Evolutionary conservation across 2,113 vertebrate species (phyloP), one percentile per base, ranked within the genome.

Genomic region (Phainopepla nitens): DNA sequence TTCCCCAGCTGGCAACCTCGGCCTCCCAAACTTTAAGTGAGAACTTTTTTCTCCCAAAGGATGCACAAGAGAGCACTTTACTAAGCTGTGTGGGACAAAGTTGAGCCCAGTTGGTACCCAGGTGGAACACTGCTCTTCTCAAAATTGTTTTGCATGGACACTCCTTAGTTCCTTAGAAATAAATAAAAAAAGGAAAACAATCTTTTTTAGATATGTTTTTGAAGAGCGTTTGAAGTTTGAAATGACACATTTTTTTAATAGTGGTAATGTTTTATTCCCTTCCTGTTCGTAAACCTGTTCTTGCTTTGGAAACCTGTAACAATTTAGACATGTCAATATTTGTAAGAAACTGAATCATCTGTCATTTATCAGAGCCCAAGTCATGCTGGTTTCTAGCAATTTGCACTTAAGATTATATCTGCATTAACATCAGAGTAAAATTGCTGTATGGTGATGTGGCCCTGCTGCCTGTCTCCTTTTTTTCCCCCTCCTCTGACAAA

Each of bases 1-100:
- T 93, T 85, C 62, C 73, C 77, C 68, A 80, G 71, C 78, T 44
- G 72, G 85, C 57, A 77, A 28, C 68, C 75, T 91, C 1, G 21
- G 86, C 81, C 70, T 92, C 93, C 90, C 96, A 94, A 50, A 89
- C 71, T 54, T 92, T 57, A 84, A 93, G 82, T 56, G 69, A 87
- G 65, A 90, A 82, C 50, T 44, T 69, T 69, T 69, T 65, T 31
- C 56, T 62, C 84, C 90, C 82, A 85, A 91, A 95, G 91, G 96
- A 96, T 97, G 96, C 95, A 96, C 96, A 87, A 94, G 90, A 96
- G 91, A 97, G 97, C 97, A 97, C 97, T 97, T 97, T 97, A 97
- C 77, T 86, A 87, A 94, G 89, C 93, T 95, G 83, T 90, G 66
- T 87, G 73, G 93, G 92, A 92, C 56, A 72, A 82, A 91, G 56